phyloP scores from a whole-genome alignment of 1,140 invertebrate genomes.

The Wasmannia auropunctata region DNA sequence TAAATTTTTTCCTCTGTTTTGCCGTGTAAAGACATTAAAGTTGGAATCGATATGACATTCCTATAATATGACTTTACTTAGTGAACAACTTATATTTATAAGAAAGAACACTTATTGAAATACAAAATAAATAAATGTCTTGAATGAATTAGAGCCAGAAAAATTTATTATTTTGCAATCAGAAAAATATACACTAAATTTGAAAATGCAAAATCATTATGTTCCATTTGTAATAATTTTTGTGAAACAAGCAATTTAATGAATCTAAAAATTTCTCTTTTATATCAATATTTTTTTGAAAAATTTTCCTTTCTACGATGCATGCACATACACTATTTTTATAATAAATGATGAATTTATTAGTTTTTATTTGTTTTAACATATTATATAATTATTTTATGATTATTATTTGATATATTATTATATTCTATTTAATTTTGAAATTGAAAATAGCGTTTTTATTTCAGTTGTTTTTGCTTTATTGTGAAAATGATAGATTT shows the following conservation, averaged over 20 bases:
- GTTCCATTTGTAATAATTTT: background rate
- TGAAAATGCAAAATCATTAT: background rate
- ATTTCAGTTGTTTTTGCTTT: background rate
- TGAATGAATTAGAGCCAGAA: background rate
- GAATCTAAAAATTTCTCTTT: background rate
- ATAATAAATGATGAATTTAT: too few relatives aligned
- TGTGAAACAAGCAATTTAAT: background rate
- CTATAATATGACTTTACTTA: background rate
- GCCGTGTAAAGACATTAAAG: slow-evolving; percentile 13
- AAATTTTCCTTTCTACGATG: background rate
- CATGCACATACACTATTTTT: too few relatives aligned
- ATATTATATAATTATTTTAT: slow-evolving; percentile 1
- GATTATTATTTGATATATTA: background rate
- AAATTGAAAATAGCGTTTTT: background rate
- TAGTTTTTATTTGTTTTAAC: slow-evolving; percentile 1
- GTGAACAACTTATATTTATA: slow-evolving; percentile 10
- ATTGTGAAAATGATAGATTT: background rate
- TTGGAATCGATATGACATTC: slow-evolving; percentile 4
- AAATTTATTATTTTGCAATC: background rate
- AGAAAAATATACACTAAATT: background rate
- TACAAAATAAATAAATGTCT: background rate
- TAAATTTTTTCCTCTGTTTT: slow-evolving; percentile 53
- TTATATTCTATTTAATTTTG: background rate
- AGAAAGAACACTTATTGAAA: background rate
- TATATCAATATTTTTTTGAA: background rate